These are phyloP conservation scores for Melanaphis sacchari DNA, from an alignment of 1,140 invertebrate genomes.

Conservation along the genomic window DNA sequence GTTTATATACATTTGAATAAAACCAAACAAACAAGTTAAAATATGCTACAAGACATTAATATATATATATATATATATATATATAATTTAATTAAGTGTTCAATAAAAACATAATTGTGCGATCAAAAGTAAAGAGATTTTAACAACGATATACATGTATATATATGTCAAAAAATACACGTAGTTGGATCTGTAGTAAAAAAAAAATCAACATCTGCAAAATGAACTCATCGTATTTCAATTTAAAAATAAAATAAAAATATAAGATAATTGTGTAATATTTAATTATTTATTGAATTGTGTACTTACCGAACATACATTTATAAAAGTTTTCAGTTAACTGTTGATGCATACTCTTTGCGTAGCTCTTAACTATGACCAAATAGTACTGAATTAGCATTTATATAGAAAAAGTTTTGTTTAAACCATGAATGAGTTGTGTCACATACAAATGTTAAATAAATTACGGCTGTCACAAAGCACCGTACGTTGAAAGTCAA, in stretches of 20 bases:
- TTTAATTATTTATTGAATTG: background rate
- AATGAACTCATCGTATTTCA: background rate
- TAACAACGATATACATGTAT: background rate
- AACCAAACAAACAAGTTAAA: no score
- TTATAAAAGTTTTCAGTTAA: background rate
- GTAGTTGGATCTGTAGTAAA: background rate
- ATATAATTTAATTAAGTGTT: background rate
- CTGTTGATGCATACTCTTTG: background rate
- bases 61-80: no score
- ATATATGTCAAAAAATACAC: background rate
- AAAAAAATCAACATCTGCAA: background rate
- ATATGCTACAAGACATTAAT: background rate
- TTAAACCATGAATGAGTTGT: background rate
- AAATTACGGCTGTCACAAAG: background rate
- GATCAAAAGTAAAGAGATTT: background rate
- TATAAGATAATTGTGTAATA: background rate
- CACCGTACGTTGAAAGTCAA: background rate
- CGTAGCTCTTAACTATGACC: background rate
- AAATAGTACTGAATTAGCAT: background rate
- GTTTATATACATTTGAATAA: background rate
- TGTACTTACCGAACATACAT: background rate
- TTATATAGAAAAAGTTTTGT: conserved; percentile 16
- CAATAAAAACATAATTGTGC: background rate
- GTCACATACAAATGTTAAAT: background rate
- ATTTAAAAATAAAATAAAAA: background rate